A percentile compares a stretch with the other conserved stretches of the same genome.
Conservation (phyloP, 2,888 invertebrate genomes). For the Meliscaeva auricollis region DNA sequence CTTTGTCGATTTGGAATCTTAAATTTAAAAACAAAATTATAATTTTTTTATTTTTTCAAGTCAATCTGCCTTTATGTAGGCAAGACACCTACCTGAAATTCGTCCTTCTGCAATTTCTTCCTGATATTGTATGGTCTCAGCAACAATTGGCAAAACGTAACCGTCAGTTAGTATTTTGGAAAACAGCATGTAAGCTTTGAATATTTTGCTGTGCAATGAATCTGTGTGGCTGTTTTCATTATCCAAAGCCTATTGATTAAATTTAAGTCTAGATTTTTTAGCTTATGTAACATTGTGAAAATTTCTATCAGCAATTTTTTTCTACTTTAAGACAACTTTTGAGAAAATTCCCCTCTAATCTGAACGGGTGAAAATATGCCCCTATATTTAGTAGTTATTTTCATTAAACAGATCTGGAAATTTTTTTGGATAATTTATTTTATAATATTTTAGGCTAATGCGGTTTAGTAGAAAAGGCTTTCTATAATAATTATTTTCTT, state of each 20-base stretch:
- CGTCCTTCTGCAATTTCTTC: not conserved
- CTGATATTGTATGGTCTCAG: conserved; percentile 1
- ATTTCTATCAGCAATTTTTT: no score
- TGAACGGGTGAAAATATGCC: no score
- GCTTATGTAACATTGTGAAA: not conserved
- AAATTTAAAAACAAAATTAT: not conserved
- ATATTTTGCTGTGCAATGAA: not conserved
- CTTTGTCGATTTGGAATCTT: not conserved
- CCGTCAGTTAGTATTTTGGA: not conserved
- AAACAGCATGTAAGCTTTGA: not conserved
- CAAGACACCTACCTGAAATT: conserved; percentile 1
- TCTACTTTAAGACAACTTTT: no score
- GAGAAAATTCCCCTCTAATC: no score
- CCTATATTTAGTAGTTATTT: no score
- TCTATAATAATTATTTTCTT: no score
- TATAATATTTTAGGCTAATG: no score
- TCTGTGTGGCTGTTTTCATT: not conserved
- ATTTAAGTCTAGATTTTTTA: not conserved
- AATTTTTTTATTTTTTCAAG: no score
- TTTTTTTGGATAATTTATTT: no score
- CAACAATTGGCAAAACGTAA: not conserved
- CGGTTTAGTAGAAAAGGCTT: no score
- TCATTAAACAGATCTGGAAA: no score
- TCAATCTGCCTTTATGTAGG: no score
- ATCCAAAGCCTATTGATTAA: not conserved